Evolutionary conservation across 2,113 vertebrate genomes (phyloP).

Genomic region (Antechinus stuartii): DNA sequence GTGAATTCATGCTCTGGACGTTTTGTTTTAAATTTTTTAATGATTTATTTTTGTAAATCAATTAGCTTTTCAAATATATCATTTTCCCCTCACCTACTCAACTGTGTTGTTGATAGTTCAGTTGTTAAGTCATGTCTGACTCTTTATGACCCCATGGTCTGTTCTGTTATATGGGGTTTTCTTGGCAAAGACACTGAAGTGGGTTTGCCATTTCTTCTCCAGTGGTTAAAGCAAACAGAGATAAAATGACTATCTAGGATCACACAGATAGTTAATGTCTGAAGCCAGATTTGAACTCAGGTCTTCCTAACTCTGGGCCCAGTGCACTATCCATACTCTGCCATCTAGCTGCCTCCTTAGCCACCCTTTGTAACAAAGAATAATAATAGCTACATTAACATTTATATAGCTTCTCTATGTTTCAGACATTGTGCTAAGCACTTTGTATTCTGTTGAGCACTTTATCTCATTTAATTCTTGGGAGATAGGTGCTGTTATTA

Average conservation of each 20-base stretch:
- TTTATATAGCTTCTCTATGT: neutral
- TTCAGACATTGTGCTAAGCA: neutral
- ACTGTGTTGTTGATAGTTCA: neutral
- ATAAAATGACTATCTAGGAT: neutral
- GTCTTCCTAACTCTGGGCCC: neutral
- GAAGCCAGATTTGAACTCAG: neutral
- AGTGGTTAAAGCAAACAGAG: neutral
- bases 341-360: neutral
- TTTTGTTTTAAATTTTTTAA: neutral
- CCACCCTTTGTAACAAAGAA: neutral
- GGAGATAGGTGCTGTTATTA: neutral
- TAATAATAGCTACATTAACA: neutral
- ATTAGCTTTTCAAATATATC: neutral
- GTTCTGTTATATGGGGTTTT: neutral
- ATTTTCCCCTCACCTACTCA: neutral
- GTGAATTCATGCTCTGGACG: neutral
- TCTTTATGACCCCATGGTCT: too few species aligned
- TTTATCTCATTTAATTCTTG: neutral
- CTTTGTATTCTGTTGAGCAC: too few species aligned
- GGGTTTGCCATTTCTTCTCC: neutral
- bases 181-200: neutral
- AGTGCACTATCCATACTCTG: neutral
- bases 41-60: neutral
- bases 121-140: neutral
- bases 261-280: neutral